A percentile compares a stretch with the other conserved stretches of the same genome.
phyloP scores from a whole-genome alignment of 2,113 vertebrate species.

The Dendropsophus ebraccatus region DNA sequence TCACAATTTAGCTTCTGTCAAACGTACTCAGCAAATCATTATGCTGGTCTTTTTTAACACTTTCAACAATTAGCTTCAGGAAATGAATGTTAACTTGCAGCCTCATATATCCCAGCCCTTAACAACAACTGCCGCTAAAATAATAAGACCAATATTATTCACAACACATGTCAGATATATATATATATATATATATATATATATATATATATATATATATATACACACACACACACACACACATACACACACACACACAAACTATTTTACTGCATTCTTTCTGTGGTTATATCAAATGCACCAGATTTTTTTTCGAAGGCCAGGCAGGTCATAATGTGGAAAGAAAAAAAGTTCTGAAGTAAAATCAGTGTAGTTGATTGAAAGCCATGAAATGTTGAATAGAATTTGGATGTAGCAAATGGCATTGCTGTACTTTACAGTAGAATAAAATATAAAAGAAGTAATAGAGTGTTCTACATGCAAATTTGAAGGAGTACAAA shows the following conservation, averaged over 20 bases:
- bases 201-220: not conserved
- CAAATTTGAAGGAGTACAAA: not conserved
- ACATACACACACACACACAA: not conserved
- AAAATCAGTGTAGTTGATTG: conserved; percentile 10
- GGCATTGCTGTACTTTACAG: not conserved
- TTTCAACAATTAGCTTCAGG: no score
- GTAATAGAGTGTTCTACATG: not conserved
- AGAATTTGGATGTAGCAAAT: not conserved
- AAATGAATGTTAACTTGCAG: no score
- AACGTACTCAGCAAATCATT: no score
- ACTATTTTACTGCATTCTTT: not conserved
- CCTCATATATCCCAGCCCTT: no score
- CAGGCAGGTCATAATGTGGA: conserved; percentile 5
- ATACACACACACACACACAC: not conserved
- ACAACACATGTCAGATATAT: no score
- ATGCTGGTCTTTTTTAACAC: no score
- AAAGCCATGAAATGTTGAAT: not conserved
- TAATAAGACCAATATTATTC: no score
- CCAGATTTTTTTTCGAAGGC: not conserved
- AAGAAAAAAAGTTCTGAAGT: conserved; percentile 31
- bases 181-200: not conserved
- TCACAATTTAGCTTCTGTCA: no score
- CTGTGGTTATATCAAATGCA: not conserved
- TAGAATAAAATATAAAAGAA: not conserved
- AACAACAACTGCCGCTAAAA: no score